These are phyloP conservation scores for Prionace glauca DNA, from an alignment of 2,797 vertebrate genomes.

Conservation along the genomic window DNA sequence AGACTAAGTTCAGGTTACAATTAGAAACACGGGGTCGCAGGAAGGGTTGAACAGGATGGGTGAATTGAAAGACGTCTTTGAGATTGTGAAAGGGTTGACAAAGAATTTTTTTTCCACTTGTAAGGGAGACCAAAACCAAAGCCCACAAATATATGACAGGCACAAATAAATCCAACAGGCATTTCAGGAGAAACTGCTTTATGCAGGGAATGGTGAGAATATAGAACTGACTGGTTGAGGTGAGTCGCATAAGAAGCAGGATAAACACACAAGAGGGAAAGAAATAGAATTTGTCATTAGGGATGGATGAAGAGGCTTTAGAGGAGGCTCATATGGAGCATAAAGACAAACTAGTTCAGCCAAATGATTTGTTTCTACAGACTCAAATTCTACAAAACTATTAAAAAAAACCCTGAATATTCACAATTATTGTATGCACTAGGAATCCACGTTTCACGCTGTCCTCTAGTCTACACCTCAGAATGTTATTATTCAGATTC, in stretches of 20 bases:
- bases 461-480: not conserved
- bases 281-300: not conserved
- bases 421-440: not conserved
- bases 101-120: not conserved
- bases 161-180: not conserved
- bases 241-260: not conserved
- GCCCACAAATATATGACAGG: not conserved
- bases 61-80: not conserved
- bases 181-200: not conserved
- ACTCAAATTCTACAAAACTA: not conserved
- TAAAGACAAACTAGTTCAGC: not conserved
- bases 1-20: not conserved
- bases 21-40: not conserved
- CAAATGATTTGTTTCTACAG: not conserved
- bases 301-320: not conserved
- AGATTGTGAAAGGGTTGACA: not conserved
- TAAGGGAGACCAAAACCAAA: not conserved
- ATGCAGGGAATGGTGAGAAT: not conserved
- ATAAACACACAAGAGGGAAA: not conserved
- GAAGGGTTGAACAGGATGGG: not conserved
- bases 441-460: not conserved
- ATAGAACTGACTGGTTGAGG: not conserved
- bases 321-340: not conserved
- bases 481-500: not conserved
- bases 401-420: not conserved